phyloP scores from a whole-genome alignment of 2,888 invertebrate genomes.

The Steinernema hermaphroditum region DNA sequence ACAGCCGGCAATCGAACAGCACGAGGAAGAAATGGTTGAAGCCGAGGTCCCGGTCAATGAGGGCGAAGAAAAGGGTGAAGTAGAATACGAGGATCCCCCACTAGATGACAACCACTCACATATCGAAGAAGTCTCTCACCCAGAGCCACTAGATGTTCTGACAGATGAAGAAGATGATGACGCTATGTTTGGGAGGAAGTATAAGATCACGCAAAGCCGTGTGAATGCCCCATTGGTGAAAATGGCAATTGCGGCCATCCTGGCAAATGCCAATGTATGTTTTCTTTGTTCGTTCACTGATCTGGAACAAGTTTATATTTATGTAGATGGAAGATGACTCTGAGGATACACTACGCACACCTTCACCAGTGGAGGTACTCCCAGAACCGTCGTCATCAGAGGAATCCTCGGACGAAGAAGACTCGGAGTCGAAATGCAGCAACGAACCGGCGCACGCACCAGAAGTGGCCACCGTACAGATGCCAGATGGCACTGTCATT shows the following conservation, averaged over 20 bases:
- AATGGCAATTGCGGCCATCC: neutral
- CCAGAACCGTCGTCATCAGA: too few relatives aligned
- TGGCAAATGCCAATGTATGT: neutral
- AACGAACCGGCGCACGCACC: too few relatives aligned
- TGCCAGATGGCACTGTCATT: neutral
- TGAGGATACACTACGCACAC: too few relatives aligned
- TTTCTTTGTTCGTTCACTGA: too few relatives aligned
- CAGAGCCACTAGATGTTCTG: neutral
- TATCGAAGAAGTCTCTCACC: neutral
- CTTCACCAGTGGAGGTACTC: too few relatives aligned
- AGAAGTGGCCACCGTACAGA: neutral
- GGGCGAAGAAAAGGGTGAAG: neutral
- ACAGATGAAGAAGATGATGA: neutral
- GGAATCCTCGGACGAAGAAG: too few relatives aligned
- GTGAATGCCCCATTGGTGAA: slow-evolving; percentile 10
- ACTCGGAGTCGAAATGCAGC: too few relatives aligned
- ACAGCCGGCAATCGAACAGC: neutral
- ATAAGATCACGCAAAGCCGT: slow-evolving; percentile 21
- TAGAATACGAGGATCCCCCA: neutral
- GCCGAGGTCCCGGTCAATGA: neutral
- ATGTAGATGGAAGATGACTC: too few relatives aligned
- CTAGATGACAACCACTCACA: neutral
- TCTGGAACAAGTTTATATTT: too few relatives aligned
- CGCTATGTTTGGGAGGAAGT: neutral
- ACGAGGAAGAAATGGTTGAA: neutral